Percentiles rank a stretch among this genome's conserved stretches.
phyloP scores from a whole-genome alignment of 2,888 invertebrate genomes.

The Ectemnius cavifrons region DNA sequence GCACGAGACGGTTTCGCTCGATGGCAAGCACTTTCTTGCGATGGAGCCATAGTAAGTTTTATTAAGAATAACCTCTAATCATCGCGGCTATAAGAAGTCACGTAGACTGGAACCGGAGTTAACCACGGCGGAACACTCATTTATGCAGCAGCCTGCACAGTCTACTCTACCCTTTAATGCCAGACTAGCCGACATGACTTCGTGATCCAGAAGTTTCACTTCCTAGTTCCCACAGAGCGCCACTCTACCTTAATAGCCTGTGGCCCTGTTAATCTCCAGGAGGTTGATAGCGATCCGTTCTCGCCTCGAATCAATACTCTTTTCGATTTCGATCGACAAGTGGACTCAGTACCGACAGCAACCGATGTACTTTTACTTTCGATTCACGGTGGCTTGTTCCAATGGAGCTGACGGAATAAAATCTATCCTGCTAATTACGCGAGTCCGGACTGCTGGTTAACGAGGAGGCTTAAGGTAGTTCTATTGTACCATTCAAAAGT shows the following conservation, averaged over 20 bases:
- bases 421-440: too few species aligned
- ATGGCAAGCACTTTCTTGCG: background rate
- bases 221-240: slow-evolving; percentile 59
- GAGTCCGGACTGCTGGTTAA: too few species aligned
- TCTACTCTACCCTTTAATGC: slow-evolving; percentile 36
- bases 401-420: too few species aligned
- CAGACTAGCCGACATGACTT: slow-evolving; percentile 43
- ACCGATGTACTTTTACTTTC: background rate
- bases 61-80: slow-evolving; percentile 24
- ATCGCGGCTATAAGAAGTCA: slow-evolving; percentile 20
- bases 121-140: slow-evolving; percentile 50
- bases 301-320: slow-evolving; percentile 11
- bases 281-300: slow-evolving; percentile 26
- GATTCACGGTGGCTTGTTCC: too few species aligned
- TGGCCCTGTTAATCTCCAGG: slow-evolving; percentile 47
- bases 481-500: too few species aligned
- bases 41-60: slow-evolving; percentile 13
- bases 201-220: slow-evolving; percentile 57
- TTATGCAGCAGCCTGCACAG: slow-evolving; percentile 39
- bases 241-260: slow-evolving; percentile 27
- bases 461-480: too few species aligned
- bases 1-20: background rate
- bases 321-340: background rate
- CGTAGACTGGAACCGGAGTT: slow-evolving; percentile 39
- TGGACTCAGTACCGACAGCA: background rate